Conservation (phyloP, 2,888 invertebrate genomes). For the Drosophila eohydei region DNA sequence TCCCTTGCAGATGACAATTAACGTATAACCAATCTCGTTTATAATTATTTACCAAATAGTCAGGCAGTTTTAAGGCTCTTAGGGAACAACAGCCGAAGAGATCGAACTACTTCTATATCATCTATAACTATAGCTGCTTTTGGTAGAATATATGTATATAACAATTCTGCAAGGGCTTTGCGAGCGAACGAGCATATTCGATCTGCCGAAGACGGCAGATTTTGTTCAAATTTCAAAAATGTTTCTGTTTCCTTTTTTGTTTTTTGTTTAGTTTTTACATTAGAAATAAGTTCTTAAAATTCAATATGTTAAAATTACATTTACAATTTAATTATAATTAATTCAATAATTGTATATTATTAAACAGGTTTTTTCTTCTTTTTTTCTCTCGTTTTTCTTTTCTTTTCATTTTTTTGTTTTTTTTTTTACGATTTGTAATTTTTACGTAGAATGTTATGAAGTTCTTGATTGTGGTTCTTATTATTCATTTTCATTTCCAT, state of each 20-base stretch:
- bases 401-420: slow-evolving; percentile 3
- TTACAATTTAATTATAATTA: slow-evolving; percentile 43
- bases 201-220: slow-evolving; percentile 13
- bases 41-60: slow-evolving; percentile 14
- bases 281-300: slow-evolving; percentile 45
- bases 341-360: slow-evolving; percentile 40
- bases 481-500: slow-evolving; percentile 15
- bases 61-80: slow-evolving; percentile 31
- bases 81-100: slow-evolving; percentile 22
- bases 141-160: slow-evolving; percentile 17
- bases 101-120: slow-evolving; percentile 14
- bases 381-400: slow-evolving; percentile 2
- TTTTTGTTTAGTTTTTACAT: background rate
- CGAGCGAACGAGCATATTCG: background rate
- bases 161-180: slow-evolving; percentile 20
- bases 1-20: slow-evolving; percentile 28
- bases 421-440: slow-evolving; percentile 23
- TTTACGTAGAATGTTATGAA: slow-evolving; percentile 56
- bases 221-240: slow-evolving; percentile 25
- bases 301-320: slow-evolving; percentile 40
- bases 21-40: slow-evolving; percentile 8
- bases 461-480: slow-evolving; percentile 40
- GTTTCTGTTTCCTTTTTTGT: slow-evolving; percentile 8
- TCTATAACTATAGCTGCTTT: background rate
- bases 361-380: slow-evolving; percentile 20